These are phyloP conservation scores for Sesia bembeciformis DNA, from an alignment of 2,888 invertebrate species.

Conservation along the genomic window DNA sequence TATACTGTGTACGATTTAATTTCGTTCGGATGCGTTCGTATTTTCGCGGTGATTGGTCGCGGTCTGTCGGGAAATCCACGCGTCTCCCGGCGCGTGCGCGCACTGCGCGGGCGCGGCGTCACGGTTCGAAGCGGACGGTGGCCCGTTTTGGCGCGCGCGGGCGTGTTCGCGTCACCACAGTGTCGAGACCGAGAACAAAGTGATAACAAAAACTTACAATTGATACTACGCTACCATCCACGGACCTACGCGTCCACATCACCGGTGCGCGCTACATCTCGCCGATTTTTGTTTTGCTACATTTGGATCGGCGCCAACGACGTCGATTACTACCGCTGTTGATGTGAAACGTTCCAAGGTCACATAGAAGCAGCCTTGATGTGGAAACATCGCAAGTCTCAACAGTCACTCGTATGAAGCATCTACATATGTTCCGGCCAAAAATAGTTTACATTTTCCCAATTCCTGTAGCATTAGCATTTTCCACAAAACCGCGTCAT, in stretches of 20 bases:
- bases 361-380: slow-evolving; percentile 9
- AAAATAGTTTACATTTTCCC: not conserved
- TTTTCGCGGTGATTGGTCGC: slow-evolving; percentile 31
- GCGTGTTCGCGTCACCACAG: slow-evolving; percentile 44
- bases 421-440: not conserved
- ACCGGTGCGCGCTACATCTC: slow-evolving; percentile 32
- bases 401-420: not conserved
- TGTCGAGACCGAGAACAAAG: slow-evolving; percentile 37
- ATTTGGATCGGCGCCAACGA: slow-evolving; percentile 44
- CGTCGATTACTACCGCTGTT: slow-evolving; percentile 29
- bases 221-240: slow-evolving; percentile 24
- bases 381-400: not conserved
- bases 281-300: slow-evolving; percentile 39
- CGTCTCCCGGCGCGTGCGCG: slow-evolving; percentile 46
- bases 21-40: slow-evolving; percentile 60
- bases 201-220: slow-evolving; percentile 63
- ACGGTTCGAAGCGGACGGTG: slow-evolving; percentile 8
- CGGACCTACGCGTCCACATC: slow-evolving; percentile 28
- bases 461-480: not conserved
- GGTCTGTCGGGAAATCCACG: slow-evolving; percentile 41
- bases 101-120: slow-evolving; percentile 27
- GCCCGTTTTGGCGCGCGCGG: slow-evolving; percentile 43
- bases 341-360: slow-evolving; percentile 44
- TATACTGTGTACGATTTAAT: slow-evolving; percentile 26
- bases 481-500: not conserved